Evolutionary conservation across 1,140 invertebrate species (phyloP), one percentile per base, ranked within the genome.

Genomic region (Rhopalosiphum maidis): DNA sequence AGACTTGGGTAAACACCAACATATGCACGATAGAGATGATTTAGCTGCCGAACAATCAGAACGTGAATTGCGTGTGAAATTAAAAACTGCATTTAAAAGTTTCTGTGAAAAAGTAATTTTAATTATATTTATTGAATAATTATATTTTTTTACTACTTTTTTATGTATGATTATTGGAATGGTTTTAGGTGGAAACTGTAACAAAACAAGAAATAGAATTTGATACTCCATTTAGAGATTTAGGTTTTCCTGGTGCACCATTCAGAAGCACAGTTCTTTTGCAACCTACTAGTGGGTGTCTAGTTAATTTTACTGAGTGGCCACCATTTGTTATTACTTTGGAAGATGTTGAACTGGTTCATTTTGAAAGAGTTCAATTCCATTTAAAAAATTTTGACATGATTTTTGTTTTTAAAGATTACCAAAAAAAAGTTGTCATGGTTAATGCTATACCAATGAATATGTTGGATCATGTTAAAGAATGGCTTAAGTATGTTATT

Each of bases 401-500:
- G 98, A 98, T 99, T 46, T 99, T 99, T 95, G 98, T 99, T 55
- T 99, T 99, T 95, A 99, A 99, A 96, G 99, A 99, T 95, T 99
- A 99, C 95, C 96, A 97, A 87, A 97, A 97, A 94, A 99, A 99
- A 96, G 97, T 98, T 3, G 97, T 98, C 1, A 99, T 99, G 97
- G 97, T 99, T 1, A 99, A 99, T 95, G 98, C 99, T 23, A 98
- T 99, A 95, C 99, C 99, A 0, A 99, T 99, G 98, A 98, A 98
- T 95, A 98, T 99, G 97, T 96, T 99, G 94, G 99, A 99, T 96
- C 98, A 99, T 96, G 99, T 99, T 9, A 99, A 99, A 95, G 99
- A 99, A 95, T 99, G 99, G 99, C 96, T 99, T 0, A 99, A 99
- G 98, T 99, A 95, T 96, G 96, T 96, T 30, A 48, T 55, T 25